Conservation (phyloP, 2,113 vertebrate genomes). For the Procavia capensis region DNA sequence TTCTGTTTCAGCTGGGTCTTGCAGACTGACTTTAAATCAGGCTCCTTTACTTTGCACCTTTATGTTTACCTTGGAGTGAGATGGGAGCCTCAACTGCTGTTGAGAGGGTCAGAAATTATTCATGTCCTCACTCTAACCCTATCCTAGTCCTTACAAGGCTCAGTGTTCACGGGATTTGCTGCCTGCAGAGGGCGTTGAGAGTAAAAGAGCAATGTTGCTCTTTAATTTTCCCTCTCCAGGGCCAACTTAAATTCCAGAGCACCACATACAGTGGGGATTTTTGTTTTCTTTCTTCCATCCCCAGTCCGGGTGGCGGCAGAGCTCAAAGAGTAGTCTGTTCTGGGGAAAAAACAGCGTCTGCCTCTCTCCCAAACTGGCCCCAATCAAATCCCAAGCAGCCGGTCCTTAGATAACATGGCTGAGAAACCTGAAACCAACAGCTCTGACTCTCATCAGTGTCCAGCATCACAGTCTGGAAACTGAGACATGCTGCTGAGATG, state of each 20-base stretch:
- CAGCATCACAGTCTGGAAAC: conserved; percentile 70
- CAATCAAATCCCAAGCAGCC: conserved; percentile 77
- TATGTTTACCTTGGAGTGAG: neutral
- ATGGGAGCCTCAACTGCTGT: neutral
- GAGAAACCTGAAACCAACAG: conserved; percentile 72
- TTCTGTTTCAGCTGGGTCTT: neutral
- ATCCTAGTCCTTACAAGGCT: neutral
- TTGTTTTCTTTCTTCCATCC: conserved; percentile 80
- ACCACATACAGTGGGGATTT: conserved; percentile 79
- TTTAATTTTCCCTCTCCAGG: conserved; percentile 55
- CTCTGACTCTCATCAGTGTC: conserved; percentile 58
- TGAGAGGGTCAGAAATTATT: neutral
- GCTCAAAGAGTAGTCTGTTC: conserved; percentile 83
- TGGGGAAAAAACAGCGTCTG: conserved; percentile 74
- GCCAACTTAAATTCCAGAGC: conserved; percentile 78
- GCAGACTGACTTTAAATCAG: conserved; percentile 4
- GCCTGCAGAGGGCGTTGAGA: conserved; percentile 70
- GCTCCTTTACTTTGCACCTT: neutral
- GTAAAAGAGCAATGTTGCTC: neutral
- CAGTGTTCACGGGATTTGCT: neutral
- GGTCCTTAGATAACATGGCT: conserved; percentile 74
- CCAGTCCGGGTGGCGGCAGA: conserved; percentile 74
- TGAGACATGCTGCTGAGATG: conserved; percentile 52
- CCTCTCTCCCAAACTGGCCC: conserved; percentile 69
- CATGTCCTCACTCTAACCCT: too few species aligned